Evolutionary conservation across 2,888 invertebrate species (phyloP), one percentile per base, ranked within the genome.

Genomic region (Folsomia candida): DNA sequence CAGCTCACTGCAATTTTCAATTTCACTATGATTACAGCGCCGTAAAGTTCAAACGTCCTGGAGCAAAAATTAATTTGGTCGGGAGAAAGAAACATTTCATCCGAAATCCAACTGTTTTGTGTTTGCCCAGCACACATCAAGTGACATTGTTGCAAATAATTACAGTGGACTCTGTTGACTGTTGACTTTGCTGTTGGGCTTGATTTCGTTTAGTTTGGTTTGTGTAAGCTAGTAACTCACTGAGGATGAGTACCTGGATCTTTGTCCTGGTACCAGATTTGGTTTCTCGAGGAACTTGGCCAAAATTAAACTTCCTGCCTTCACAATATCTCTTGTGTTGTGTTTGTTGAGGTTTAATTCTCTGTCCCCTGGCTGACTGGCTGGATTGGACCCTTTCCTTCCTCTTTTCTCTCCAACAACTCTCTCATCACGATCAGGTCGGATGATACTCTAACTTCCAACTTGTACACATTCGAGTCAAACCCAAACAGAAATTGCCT

Each of bases 281-380:
- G n/a, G n/a, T n/a, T 22, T 57, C 57, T 47, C 47, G 18, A 18
- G 18, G 47, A 54, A 54, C 26, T 25, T 59, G 20, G 24, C 22
- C 59, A 20, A 59, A 59, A 59, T 59, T 59, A 59, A 59, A 59
- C 59, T 59, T 59, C 59, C 59, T 59, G 59, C 18, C 26, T 59
- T 26, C 25, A 59, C 59, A 59, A 59, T 59, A 6, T 59, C 59
- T 59, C 59, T 59, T 57, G 24, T 20, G 27, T 59, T 59, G 47
- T 64, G 51, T 51, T 37, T 64, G 64, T 25, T 64, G 64, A 64
- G 64, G 64, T 64, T 64, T 37, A 51, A 64, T 64, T 64, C 51
- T 29, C 4, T 51, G 2, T 22, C 64, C 18, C 47, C 47, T 47
- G 18, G 18, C 18, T 47, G 9, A 9, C 18, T 9, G 18, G 9